phyloP scores from a whole-genome alignment of 1,140 invertebrate genomes.

The Neodiprion fabricii region DNA sequence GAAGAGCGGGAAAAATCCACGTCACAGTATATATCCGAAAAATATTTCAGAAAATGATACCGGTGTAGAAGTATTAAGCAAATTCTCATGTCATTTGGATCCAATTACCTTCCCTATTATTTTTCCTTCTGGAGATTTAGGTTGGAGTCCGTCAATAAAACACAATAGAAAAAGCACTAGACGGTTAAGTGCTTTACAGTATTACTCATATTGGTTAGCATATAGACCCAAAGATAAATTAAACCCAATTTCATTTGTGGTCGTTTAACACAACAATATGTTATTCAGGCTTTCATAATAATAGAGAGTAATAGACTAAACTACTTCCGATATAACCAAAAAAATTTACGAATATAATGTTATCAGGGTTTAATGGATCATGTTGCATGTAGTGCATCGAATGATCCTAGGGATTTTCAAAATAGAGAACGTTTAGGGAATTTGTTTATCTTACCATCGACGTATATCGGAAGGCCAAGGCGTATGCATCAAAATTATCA shows the following conservation, averaged over 20 bases:
- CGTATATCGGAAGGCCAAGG: conserved; percentile 42
- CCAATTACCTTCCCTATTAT: conserved; percentile 21
- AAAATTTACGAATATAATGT: conserved; percentile 27
- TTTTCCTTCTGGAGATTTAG: conserved; percentile 17
- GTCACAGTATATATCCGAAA: conserved; percentile 16
- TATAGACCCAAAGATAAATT: conserved; percentile 24
- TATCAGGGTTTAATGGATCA: conserved; percentile 30
- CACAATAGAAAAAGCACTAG: conserved; percentile 17
- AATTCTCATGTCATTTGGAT: conserved; percentile 22
- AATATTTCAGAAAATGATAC: neutral
- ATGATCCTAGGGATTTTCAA: conserved; percentile 17
- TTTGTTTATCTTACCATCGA: conserved; percentile 39
- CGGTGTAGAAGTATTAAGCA: neutral
- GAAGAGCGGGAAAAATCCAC: too few species aligned
- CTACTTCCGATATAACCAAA: conserved; percentile 31
- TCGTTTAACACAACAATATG: conserved; percentile 27
- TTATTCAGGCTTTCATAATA: conserved; percentile 28
- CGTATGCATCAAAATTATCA: conserved; percentile 43
- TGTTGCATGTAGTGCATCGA: conserved; percentile 23
- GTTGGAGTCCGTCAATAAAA: conserved; percentile 17
- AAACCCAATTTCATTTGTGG: conserved; percentile 24
- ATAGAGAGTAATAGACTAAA: conserved; percentile 25
- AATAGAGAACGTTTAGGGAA: conserved; percentile 18
- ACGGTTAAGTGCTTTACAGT: conserved; percentile 18
- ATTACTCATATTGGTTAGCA: conserved; percentile 22